Conservation (phyloP, 2,797 vertebrate species). For the Sebastes jordani region DNA sequence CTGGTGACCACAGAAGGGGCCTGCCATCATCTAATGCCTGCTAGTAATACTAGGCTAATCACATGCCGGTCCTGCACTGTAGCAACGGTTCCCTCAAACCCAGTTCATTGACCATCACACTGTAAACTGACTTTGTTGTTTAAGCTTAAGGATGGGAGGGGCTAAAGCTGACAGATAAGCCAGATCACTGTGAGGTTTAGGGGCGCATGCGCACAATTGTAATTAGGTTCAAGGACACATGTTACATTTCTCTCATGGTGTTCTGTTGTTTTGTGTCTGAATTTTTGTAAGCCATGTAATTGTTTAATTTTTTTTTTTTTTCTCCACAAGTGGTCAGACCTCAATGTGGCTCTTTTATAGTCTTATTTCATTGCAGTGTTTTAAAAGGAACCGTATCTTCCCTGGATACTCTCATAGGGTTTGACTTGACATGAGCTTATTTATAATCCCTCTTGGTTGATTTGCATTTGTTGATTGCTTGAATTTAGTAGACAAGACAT, state of each 20-base stretch:
- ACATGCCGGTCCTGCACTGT: constrained; percentile 29
- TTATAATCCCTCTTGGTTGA: background rate
- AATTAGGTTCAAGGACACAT: constrained; percentile 83
- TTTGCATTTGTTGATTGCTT: constrained; percentile 2
- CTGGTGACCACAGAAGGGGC: background rate
- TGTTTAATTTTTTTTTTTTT: background rate
- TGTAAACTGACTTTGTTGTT: constrained; percentile 75
- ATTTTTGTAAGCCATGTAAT: background rate
- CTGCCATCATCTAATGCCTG: constrained; percentile 4
- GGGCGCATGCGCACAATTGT: constrained; percentile 73
- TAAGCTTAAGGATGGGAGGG: constrained; percentile 79
- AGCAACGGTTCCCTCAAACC: constrained; percentile 38
- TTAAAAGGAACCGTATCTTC: background rate
- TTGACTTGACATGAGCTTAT: background rate
- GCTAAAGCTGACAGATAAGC: constrained; percentile 80
- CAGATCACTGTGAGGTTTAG: constrained; percentile 75
- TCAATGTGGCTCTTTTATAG: background rate
- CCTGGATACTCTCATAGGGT: background rate
- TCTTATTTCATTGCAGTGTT: background rate
- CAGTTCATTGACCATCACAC: constrained; percentile 72
- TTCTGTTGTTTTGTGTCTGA: constrained; percentile 11
- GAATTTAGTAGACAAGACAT: background rate
- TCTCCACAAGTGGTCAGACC: background rate
- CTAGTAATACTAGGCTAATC: constrained; percentile 47
- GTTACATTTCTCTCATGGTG: constrained; percentile 64